Conservation (phyloP, 2,888 invertebrate genomes). For the Sminthurinus aureus region DNA sequence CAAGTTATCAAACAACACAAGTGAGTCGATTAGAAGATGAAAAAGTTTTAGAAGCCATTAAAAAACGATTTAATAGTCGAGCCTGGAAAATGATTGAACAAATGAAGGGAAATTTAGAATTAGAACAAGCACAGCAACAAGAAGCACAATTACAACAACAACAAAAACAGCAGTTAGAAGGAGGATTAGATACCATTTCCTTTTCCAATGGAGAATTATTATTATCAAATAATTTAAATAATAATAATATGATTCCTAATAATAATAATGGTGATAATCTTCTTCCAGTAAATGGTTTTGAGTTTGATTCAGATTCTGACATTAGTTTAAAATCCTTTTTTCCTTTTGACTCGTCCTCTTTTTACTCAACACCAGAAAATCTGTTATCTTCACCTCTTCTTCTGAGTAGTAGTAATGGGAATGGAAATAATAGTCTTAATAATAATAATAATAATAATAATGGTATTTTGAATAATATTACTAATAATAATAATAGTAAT, state of each 20-base stretch:
- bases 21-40: not conserved
- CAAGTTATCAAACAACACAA: not conserved
- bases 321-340: not conserved
- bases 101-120: not conserved
- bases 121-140: not conserved
- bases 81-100: slow-evolving; percentile 11
- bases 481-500: too few species aligned
- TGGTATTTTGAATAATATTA: too few species aligned
- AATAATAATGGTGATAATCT: not conserved
- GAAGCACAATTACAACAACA: not conserved
- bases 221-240: not conserved
- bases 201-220: not conserved
- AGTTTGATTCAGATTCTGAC: slow-evolving; percentile 2
- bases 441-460: not conserved
- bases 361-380: not conserved
- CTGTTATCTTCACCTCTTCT: not conserved
- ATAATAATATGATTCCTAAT: not conserved
- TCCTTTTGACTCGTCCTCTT: not conserved
- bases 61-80: slow-evolving; percentile 7
- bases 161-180: not conserved
- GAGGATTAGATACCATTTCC: not conserved
- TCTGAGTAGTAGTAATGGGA: not conserved
- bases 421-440: not conserved
- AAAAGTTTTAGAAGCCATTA: not conserved
- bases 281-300: not conserved